Conservation (phyloP, 2,888 invertebrate species). For the Machimus atricapillus region DNA sequence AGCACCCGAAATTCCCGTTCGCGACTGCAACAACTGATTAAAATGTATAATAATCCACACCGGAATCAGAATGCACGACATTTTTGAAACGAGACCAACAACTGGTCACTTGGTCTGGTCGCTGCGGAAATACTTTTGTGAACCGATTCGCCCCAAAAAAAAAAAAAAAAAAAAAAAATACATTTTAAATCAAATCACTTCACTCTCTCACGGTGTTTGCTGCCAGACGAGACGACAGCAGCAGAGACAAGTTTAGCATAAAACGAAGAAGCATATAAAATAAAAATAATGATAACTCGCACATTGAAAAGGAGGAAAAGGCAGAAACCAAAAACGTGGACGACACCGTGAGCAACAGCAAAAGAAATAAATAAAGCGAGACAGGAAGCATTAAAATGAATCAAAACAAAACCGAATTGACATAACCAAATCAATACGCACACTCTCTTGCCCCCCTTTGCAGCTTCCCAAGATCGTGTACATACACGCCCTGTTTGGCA, state of each 20-base stretch:
- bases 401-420: constrained; percentile 35
- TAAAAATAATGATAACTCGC: neutral
- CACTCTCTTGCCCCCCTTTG: neutral
- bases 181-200: neutral
- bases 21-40: neutral
- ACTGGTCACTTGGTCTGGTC: neutral
- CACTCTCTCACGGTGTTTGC: neutral
- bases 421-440: constrained; percentile 19
- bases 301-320: neutral
- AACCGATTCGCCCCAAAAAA: neutral
- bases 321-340: neutral
- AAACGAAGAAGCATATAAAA: neutral
- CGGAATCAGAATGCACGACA: neutral
- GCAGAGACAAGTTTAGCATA: neutral
- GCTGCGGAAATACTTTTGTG: neutral
- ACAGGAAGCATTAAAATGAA: constrained; percentile 20
- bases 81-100: neutral
- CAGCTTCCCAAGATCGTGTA: neutral
- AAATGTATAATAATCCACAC: neutral
- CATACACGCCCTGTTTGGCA: neutral
- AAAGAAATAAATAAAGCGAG: neutral
- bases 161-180: too few relatives aligned
- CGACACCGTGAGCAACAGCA: neutral
- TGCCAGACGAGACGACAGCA: neutral
- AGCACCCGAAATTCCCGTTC: neutral